Evolutionary conservation across 2,113 vertebrate species (phyloP), one percentile per base, ranked within the genome.

Genomic region (Casuarius casuarius): DNA sequence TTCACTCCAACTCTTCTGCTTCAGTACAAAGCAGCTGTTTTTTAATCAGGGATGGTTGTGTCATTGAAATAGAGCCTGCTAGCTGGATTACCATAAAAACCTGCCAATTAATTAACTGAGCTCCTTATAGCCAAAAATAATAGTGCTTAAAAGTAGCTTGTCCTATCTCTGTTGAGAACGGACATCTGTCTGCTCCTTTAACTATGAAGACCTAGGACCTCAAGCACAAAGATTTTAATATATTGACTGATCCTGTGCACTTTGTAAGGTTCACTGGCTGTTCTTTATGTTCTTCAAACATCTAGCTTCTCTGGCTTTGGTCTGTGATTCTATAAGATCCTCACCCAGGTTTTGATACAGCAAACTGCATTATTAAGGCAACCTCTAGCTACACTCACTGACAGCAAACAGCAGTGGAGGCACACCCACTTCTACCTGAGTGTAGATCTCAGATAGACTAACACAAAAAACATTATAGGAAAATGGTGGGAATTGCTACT

Each of bases 41-140:
- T 93, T 90, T 59, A 62, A 73, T 84, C 61, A 29, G 58, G 35
- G 75, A 76, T 80, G 26, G 58, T 12, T 65, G 6, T 77, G 70
- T 82, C 87, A 82, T 40, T 95, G 86, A 93, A 84, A 84, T 48
- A 84, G 42, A 94, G 51, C 21, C n/a, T 81, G 68, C n/a, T 52
- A 84, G 51, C 78, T 56, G 42, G 63, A 72, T 94, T 82, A 56
- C 29, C 66, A 92, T 49, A 68, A 59, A 91, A 88, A 73, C 11
- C 10, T 74, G 52, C 19, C 78, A 93, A 44, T 82, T 91, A 81
- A 89, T 83, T 72, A 82, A 89, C 42, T 62, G 52, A 80, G 28
- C 49, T 93, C 42, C 65, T 54, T 25, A 67, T 8, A 89, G 81
- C 61, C 76, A 95, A 76, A 75, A 92, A 51, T 61, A 84, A 74